Conservation (phyloP, 2,888 invertebrate species). For the Gymnoscelis rufifasciata region DNA sequence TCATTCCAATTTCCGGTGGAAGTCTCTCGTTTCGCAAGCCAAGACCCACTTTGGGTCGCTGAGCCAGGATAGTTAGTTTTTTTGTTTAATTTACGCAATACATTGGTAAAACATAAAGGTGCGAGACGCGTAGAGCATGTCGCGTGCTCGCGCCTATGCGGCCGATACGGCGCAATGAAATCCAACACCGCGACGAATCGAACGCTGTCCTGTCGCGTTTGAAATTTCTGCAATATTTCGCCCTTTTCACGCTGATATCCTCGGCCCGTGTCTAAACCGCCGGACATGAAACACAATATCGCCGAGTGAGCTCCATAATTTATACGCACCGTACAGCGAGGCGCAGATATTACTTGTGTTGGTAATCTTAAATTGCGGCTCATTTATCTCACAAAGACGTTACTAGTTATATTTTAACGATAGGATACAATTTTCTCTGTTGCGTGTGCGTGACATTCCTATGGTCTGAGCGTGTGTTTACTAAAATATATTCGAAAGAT, state of each 20-base stretch:
- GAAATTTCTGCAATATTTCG: slow-evolving; percentile 78
- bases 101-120: slow-evolving; percentile 68
- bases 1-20: too few relatives aligned
- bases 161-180: slow-evolving; percentile 72
- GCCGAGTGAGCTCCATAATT: slow-evolving; percentile 68
- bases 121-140: slow-evolving; percentile 46
- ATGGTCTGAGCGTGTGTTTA: slow-evolving; percentile 44
- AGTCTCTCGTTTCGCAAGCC: too few relatives aligned
- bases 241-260: slow-evolving; percentile 77
- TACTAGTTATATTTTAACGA: neutral
- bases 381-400: slow-evolving; percentile 16
- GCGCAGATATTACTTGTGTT: slow-evolving; percentile 55
- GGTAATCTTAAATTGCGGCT: slow-evolving; percentile 52
- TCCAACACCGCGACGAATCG: slow-evolving; percentile 76
- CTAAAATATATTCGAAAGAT: slow-evolving; percentile 63
- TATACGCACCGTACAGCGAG: slow-evolving; percentile 57
- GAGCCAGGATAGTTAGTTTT: too few relatives aligned
- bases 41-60: too few relatives aligned
- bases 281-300: slow-evolving; percentile 78
- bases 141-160: slow-evolving; percentile 45
- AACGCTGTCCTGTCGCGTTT: slow-evolving; percentile 75
- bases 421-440: slow-evolving; percentile 2
- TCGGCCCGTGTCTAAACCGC: slow-evolving; percentile 70
- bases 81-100: too few relatives aligned
- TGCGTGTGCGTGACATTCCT: slow-evolving; percentile 32